Conservation (phyloP, 2,888 invertebrate species). For the Eutolmus rufibarbis region DNA sequence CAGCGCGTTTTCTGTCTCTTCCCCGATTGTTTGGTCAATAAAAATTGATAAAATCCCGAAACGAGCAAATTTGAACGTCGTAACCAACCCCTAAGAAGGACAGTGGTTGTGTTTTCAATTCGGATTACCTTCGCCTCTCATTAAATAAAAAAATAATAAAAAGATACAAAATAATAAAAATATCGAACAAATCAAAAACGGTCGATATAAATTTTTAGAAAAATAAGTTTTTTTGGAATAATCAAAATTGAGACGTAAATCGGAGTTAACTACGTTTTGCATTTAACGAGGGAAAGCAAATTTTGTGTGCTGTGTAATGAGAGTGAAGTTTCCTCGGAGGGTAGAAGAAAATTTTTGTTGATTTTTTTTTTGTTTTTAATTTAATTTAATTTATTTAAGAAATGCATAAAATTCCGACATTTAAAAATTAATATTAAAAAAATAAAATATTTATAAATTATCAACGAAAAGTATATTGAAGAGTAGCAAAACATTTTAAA, state of each 20-base stretch:
- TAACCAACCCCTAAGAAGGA: neutral
- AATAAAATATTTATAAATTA: neutral
- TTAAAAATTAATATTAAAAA: neutral
- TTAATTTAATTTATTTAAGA: neutral
- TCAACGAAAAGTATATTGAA: too few relatives aligned
- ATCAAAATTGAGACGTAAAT: neutral
- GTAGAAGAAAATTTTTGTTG: too few relatives aligned
- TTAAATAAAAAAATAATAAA: neutral
- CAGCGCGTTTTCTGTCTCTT: neutral
- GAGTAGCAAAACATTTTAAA: too few relatives aligned
- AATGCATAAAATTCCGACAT: neutral
- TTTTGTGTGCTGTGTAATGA: neutral
- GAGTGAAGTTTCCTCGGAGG: neutral
- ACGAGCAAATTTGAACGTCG: neutral
- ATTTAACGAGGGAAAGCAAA: neutral
- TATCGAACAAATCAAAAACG: neutral
- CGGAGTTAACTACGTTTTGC: neutral
- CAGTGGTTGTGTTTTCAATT: neutral
- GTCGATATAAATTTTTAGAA: neutral
- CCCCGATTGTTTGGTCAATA: conserved; percentile 46
- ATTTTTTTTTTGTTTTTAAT: neutral
- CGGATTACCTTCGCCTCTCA: neutral
- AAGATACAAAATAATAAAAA: neutral
- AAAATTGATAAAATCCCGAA: conserved; percentile 16
- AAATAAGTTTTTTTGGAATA: neutral